Evolutionary conservation across 2,113 vertebrate genomes (phyloP).

Genomic region (Chelonoidis abingdonii): DNA sequence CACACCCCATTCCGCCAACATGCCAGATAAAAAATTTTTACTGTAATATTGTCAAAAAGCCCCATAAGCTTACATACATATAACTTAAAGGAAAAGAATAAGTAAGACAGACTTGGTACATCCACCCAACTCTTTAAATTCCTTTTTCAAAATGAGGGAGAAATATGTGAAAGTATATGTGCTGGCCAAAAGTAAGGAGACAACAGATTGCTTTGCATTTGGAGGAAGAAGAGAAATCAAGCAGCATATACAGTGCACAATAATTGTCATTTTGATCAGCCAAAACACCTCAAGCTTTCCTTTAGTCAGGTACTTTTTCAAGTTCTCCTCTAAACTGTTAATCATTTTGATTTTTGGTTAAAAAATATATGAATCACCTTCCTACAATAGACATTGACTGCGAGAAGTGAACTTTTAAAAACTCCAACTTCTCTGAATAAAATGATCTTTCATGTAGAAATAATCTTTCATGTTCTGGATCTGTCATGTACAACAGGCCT

Average conservation of each 20-base stretch:
- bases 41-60: background rate
- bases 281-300: background rate
- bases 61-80: background rate
- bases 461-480: constrained; percentile 10
- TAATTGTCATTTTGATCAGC: background rate
- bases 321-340: background rate
- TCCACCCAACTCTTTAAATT: background rate
- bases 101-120: background rate
- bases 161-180: background rate
- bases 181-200: background rate
- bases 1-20: no score
- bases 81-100: background rate
- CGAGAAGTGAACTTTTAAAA: background rate
- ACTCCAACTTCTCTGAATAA: background rate
- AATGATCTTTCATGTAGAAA: background rate
- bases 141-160: background rate
- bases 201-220: background rate
- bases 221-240: background rate
- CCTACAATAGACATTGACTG: background rate
- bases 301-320: background rate
- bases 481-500: constrained; percentile 3
- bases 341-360: background rate
- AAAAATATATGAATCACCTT: background rate
- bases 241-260: background rate
- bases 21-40: no score